Base-by-base conservation (phyloP, 2,113 vertebrate species). In the Chlorodrepanis virens region DNA sequence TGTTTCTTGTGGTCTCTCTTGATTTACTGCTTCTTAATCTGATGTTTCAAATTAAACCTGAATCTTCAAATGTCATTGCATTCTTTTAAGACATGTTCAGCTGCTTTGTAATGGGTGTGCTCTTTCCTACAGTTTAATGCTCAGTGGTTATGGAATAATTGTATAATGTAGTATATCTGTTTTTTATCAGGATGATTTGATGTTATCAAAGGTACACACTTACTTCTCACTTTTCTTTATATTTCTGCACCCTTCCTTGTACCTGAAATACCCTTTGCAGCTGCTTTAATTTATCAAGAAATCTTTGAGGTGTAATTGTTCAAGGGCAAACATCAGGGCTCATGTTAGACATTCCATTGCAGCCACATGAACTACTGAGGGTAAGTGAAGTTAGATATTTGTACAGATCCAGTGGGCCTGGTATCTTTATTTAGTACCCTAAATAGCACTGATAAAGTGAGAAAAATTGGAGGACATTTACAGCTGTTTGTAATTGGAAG, bases 11-110 rank as follows among this genome's bases (percentile, higher is more conserved):
- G 56, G 63, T 83, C n/a, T 79, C 12, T 69, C 24, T 77, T 87
- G 90, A 93, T 97, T 97, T 96, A 93, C 53, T 88, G 44, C 71
- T 83, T n/a, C 78, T 92, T 90, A 90, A 96, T 96, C 86, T 94
- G 83, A 57, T 96, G 94, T 94, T 97, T 96, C 87, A 94, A 92
- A 93, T 97, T 82, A 94, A 89, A 80, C 42, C 53, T 67, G 33
- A 70, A 47, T 68, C 80, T 91, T 95, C 50, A 91, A 91, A 90
- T 83, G 61, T 87, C 86, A 76, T 31, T 90, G 65, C 52, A 63
- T 90, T 96, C 81, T 71, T 94, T 79, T 15, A 91, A 94, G 78
- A 61, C 33, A 18, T 74, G 47, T 85, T 91, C 77, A 56, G 19
- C 54, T 83, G 75, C 80, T 96, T 92, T 94, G 61, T 83, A 80